Base-by-base conservation (phyloP, 2,888 invertebrate genomes). In the Trachelus tabidus region DNA sequence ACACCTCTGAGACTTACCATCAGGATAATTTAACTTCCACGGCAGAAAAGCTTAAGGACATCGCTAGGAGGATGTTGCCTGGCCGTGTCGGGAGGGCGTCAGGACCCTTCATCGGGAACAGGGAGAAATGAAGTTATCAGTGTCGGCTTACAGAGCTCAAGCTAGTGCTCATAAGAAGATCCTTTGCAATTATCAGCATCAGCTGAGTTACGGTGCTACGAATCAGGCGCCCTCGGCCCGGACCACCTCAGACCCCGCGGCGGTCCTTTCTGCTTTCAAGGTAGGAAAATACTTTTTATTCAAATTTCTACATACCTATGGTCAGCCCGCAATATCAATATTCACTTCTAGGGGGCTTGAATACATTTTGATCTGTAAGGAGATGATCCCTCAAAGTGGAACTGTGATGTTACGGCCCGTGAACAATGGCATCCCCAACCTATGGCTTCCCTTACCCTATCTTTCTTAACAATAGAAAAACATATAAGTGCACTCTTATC, bases 131-230 rank as follows among this genome's bases (percentile, higher is more conserved):
- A 97, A 97, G 94, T 93, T 97, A 90, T 96, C 96, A 92, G 97
- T 97, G 89, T 96, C 96, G 89, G 97, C 97, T 89, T 97, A 96
- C 92, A 94, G 97, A 92, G 97, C 97, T 90, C 97, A 97, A 92
- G 96, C 97, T 92, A 96, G 96, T 85, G 97, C 97, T 92, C 96
- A 97, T 92, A 96, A 96, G 93, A 97, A 97, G 93, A 96, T 97
- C 90, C 93, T 97, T 90, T 95, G 95, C 89, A 96, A 95, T 89
- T 95, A 95, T 92, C 95, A 95, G 88, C 94, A 95, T 91, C 94
- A 94, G 92, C 93, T 94, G 88, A 95, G 95, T 91, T 96, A 96
- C 94, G 96, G 92, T 82, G 91, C 92, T 75, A 91, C 91, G 80
- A 89, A 85, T 84, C 91, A 91, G 85, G 88, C 89, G 80, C 85